Conservation (phyloP, 2,888 invertebrate genomes). For the Chalcosyrphus nemorum region DNA sequence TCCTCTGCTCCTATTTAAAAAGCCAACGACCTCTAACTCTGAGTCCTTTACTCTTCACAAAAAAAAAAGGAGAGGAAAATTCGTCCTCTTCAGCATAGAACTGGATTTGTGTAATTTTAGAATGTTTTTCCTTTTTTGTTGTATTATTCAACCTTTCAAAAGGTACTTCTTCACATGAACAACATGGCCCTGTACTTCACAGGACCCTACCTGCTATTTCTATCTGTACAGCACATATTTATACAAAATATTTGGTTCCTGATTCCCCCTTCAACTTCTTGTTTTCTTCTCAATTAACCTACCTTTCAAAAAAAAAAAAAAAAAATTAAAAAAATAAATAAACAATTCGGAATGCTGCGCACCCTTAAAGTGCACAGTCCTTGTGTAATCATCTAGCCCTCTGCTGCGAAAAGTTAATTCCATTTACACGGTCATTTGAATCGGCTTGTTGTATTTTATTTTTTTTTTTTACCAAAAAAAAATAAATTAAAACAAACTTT, state of each 20-base stretch:
- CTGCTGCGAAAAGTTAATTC: not conserved
- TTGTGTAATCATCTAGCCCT: not conserved
- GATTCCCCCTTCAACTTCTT: not conserved
- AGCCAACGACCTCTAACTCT: not conserved
- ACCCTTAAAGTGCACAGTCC: not conserved
- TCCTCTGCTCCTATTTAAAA: not conserved
- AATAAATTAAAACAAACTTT: not conserved
- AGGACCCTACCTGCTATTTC: not conserved
- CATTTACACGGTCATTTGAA: slow-evolving; percentile 16
- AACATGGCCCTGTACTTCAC: not conserved
- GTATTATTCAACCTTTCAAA: not conserved
- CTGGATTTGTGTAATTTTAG: not conserved
- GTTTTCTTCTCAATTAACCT: slow-evolving; percentile 17
- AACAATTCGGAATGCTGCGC: not conserved
- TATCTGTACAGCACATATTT: not conserved
- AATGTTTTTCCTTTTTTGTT: no score
- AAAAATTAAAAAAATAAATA: no score
- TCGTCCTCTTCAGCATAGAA: not conserved
- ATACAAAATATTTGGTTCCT: not conserved
- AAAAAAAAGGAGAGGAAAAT: not conserved
- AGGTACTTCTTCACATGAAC: not conserved
- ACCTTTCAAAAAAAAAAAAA: not conserved
- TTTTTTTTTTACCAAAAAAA: not conserved
- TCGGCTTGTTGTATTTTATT: not conserved
- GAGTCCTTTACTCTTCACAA: not conserved